phyloP scores from a whole-genome alignment of 2,113 vertebrate species.

The Melospiza georgiana region DNA sequence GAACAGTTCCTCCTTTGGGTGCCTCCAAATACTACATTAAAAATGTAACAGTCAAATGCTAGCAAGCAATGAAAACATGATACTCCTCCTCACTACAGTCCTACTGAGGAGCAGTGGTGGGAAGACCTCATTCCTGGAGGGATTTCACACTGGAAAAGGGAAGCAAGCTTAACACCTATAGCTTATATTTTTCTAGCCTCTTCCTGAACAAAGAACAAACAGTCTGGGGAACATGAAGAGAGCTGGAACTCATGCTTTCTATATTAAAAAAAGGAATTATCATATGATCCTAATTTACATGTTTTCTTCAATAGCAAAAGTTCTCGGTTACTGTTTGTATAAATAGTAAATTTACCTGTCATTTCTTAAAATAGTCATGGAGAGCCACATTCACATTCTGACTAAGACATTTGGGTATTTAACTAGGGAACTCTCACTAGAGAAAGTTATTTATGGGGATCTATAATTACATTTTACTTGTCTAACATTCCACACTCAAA shows the following conservation, averaged over 20 bases:
- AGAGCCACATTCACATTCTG: background rate
- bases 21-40: background rate
- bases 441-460: background rate
- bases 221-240: rapidly evolving
- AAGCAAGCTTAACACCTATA: background rate
- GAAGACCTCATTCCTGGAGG: background rate
- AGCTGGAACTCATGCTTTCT: background rate
- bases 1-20: background rate
- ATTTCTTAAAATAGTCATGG: background rate
- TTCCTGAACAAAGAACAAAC: background rate
- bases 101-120: background rate
- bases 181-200: background rate
- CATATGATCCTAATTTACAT: background rate
- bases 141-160: background rate
- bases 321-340: background rate
- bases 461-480: background rate
- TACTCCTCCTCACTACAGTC: background rate
- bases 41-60: background rate
- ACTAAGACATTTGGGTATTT: background rate
- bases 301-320: background rate
- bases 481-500: background rate
- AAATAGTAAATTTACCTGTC: background rate
- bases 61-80: background rate
- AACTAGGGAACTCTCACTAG: background rate
- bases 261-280: background rate